Percentiles rank a stretch among this genome's conserved stretches.
phyloP scores from a whole-genome alignment of 2,888 invertebrate species.

The Leucozona laternaria region DNA sequence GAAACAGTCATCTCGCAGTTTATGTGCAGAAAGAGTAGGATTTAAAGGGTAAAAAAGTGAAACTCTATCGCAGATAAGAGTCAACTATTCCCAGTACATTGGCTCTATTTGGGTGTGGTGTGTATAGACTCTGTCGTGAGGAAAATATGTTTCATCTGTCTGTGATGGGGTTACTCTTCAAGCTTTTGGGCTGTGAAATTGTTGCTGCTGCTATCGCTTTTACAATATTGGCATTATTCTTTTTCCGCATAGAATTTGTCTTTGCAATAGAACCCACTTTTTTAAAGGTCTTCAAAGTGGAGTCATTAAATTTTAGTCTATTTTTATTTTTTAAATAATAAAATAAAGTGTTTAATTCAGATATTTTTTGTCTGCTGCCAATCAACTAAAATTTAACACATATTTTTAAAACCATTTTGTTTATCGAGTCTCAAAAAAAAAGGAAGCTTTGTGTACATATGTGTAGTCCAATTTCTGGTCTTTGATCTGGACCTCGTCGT shows the following conservation, averaged over 20 bases:
- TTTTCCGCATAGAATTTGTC: slow-evolving; percentile 28
- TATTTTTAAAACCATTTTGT: no score
- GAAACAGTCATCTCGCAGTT: slow-evolving; percentile 51
- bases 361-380: no score
- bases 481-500: no score
- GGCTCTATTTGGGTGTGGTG: slow-evolving; percentile 35
- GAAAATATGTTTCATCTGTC: slow-evolving; percentile 24
- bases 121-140: slow-evolving; percentile 11
- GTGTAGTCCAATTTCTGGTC: no score
- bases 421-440: no score
- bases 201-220: slow-evolving; percentile 6
- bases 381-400: no score
- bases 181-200: slow-evolving; percentile 15
- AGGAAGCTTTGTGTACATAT: no score
- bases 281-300: slow-evolving; percentile 59
- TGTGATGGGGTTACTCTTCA: slow-evolving; percentile 38
- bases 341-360: no score
- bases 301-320: no score
- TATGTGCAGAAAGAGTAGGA: slow-evolving; percentile 32
- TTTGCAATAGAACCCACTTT: slow-evolving; percentile 46
- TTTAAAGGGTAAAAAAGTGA: slow-evolving; percentile 1
- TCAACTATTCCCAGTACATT: slow-evolving; percentile 64
- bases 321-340: no score
- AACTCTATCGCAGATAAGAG: slow-evolving; percentile 38
- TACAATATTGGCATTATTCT: slow-evolving; percentile 26